A percentile compares a stretch with the other conserved stretches of the same genome.
Evolutionary conservation across 2,113 vertebrate genomes (phyloP).

Genomic region (Syngnathus floridae): DNA sequence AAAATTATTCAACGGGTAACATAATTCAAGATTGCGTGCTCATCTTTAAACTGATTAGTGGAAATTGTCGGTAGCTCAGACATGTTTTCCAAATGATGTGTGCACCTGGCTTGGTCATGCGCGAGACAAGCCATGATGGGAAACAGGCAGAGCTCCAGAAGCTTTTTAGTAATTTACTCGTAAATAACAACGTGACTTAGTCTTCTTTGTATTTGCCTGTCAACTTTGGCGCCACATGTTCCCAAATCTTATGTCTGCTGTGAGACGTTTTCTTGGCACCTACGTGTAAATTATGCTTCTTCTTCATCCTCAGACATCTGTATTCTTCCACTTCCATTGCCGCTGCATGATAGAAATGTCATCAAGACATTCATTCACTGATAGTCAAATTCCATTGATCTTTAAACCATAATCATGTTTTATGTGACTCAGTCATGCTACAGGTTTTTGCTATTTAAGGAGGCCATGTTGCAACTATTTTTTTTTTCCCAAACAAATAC

Average conservation of each 20-base stretch:
- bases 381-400: neutral
- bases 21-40: neutral
- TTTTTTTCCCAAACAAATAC: neutral
- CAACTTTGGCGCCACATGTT: slow-evolving; percentile 6
- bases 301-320: neutral
- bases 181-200: neutral
- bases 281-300: neutral
- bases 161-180: slow-evolving; percentile 7
- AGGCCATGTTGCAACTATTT: neutral
- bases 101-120: neutral
- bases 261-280: slow-evolving; percentile 4
- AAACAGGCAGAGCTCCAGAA: slow-evolving; percentile 5
- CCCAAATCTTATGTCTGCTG: slow-evolving; percentile 1
- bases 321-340: neutral
- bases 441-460: neutral
- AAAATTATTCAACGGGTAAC: neutral
- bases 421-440: neutral
- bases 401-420: neutral
- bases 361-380: neutral
- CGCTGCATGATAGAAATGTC: neutral
- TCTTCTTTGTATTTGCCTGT: slow-evolving; percentile 10
- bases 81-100: neutral
- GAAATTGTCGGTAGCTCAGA: neutral
- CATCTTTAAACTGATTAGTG: neutral
- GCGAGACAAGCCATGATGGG: neutral